phyloP scores from a whole-genome alignment of 2,888 invertebrate species.

The Polyploca ridens region DNA sequence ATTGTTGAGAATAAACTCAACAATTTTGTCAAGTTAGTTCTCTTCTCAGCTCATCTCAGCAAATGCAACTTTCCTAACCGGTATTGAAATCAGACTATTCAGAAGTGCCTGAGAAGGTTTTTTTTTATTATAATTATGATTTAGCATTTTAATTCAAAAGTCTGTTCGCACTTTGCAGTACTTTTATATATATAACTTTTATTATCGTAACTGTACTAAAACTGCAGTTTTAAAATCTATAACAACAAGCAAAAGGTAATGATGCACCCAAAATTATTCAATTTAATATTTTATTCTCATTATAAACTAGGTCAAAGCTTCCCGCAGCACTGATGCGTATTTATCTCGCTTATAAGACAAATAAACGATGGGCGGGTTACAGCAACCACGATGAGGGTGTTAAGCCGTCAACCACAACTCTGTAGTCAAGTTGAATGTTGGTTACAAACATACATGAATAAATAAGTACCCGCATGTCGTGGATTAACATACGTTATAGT shows the following conservation, averaged over 20 bases:
- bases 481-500: too few species aligned
- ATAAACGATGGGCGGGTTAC: slow-evolving; percentile 19
- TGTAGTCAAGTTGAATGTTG: slow-evolving; percentile 21
- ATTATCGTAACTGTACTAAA: neutral
- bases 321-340: slow-evolving; percentile 25
- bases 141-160: too few species aligned
- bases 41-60: too few species aligned
- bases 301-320: slow-evolving; percentile 30
- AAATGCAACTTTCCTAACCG: too few species aligned
- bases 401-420: slow-evolving; percentile 29
- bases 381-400: slow-evolving; percentile 22
- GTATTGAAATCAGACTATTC: too few species aligned
- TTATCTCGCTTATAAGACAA: slow-evolving; percentile 24
- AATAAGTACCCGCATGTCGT: slow-evolving; percentile 17
- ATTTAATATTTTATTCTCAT: neutral
- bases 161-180: too few species aligned
- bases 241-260: neutral
- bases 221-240: neutral
- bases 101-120: too few species aligned
- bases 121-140: too few species aligned
- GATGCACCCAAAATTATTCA: neutral
- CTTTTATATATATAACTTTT: too few species aligned
- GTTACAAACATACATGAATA: slow-evolving; percentile 22
- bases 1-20: too few species aligned
- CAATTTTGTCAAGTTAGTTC: too few species aligned